Evolutionary conservation across 2,113 vertebrate genomes (phyloP), one percentile per base, ranked within the genome.

Genomic region (Odocoileus hemionus): DNA sequence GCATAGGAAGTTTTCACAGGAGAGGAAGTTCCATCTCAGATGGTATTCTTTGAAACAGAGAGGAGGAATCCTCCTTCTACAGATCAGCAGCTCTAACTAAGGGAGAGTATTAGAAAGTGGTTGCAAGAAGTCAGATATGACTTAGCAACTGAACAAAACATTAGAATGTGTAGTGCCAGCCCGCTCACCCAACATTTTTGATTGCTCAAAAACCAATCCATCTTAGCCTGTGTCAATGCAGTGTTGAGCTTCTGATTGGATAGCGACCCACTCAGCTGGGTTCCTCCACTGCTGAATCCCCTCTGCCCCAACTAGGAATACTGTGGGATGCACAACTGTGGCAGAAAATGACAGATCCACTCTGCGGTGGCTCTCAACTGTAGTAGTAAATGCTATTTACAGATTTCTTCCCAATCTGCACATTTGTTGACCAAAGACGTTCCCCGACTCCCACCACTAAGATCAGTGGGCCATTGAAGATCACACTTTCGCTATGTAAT

Each of bases 381-480:
- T 6, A 15, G 45, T 0, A 12, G n/a, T 6, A 23, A 86, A 52
- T 2, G 6, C 33, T 33, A 8, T 78, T 79, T 25, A 74, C 55
- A 60, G 23, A 79, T 33, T 61, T 94, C 83, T 60, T 86, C 70
- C 45, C n/a, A 8, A 26, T 28, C 21, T 88, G 52, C 47, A 54
- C 14, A 26, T 45, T 45, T 88, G 79, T 26, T 79, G 33, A 57
- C 57, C 2, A 2, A 67, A 67, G 43, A 80, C 26, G 33, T 30
- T 54, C 33, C 2, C 30, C 1, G 0, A 33, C 23, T 16, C 6
- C 45, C 0, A 0, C 74, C 36, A 28, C 36, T 83, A 82, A 57
- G 74, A n/a, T n/a, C 74, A 47, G 36, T 43, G 74, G 11, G 19
- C 28, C n/a, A 19, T 9, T 80, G 57, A 36, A 25, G 15, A 45